Evolutionary conservation across 2,888 invertebrate genomes (phyloP).

Genomic region (Oligia strigilis): DNA sequence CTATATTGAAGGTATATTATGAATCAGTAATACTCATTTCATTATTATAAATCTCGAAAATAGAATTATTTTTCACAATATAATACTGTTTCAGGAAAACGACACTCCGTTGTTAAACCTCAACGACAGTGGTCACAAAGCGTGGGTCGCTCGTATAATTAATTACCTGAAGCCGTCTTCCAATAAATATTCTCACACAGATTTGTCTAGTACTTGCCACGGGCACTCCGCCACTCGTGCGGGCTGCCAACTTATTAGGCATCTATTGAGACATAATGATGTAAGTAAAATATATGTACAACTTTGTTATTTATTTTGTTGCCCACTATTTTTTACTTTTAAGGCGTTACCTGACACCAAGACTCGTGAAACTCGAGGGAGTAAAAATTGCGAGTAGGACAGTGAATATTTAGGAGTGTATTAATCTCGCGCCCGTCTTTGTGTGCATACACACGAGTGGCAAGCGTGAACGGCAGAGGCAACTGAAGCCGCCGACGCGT

Average conservation of each 20-base stretch:
- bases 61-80: neutral
- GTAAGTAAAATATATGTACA: constrained; percentile 78
- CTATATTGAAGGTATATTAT: constrained; percentile 93
- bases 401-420: neutral
- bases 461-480: neutral
- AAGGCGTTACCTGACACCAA: neutral
- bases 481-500: neutral
- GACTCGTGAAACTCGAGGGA: neutral
- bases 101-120: constrained; percentile 81
- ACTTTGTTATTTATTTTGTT: neutral
- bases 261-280: constrained; percentile 92
- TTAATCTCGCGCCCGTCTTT: neutral
- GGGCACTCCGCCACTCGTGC: constrained; percentile 92
- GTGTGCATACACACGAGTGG: neutral
- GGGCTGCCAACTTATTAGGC: constrained; percentile 94
- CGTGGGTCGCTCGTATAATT: constrained; percentile 92
- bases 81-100: constrained; percentile 76
- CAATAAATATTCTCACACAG: constrained; percentile 96
- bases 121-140: constrained; percentile 85
- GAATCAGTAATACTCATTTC: neutral
- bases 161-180: constrained; percentile 97
- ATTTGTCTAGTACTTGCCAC: constrained; percentile 91
- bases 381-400: neutral
- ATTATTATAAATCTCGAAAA: constrained; percentile 26
- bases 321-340: neutral